A percentile compares a stretch with the other conserved stretches of the same genome.
These are phyloP conservation scores for Aphaenogaster ashmeadi DNA, from an alignment of 1,140 invertebrate species.

Conservation along the genomic window DNA sequence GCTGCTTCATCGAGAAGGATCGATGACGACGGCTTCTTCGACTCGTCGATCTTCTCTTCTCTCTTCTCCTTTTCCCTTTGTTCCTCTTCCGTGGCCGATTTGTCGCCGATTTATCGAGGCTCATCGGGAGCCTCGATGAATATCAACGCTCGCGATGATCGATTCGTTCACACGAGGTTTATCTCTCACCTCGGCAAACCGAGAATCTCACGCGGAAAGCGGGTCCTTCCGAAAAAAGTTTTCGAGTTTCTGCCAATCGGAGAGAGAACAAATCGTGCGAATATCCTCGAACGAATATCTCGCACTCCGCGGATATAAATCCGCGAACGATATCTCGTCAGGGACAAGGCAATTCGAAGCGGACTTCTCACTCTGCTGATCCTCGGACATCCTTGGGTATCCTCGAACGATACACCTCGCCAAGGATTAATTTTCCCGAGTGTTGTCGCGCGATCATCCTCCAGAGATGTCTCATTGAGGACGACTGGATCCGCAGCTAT, in stretches of 20 bases:
- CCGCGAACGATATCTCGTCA: neutral
- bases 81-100: conserved; percentile 13
- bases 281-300: conserved; percentile 11
- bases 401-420: neutral
- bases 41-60: conserved; percentile 14
- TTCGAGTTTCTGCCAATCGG: conserved; percentile 17
- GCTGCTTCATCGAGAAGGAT: neutral
- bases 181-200: conserved; percentile 16
- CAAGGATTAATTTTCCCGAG: conserved; percentile 31
- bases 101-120: neutral
- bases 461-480: neutral
- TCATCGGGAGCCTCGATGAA: neutral
- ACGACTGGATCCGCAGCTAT: neutral
- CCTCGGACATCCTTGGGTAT: neutral
- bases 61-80: neutral
- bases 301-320: neutral
- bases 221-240: neutral
- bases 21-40: conserved; percentile 30
- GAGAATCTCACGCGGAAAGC: neutral
- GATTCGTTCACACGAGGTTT: conserved; percentile 14
- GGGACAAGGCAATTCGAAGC: conserved; percentile 10
- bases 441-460: neutral
- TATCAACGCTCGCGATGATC: conserved; percentile 15
- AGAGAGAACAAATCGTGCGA: conserved; percentile 18
- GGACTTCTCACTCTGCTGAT: neutral